Base-by-base conservation (phyloP, 92 coral and sea anemone species). In the Umimayanthus chanpuru region DNA sequence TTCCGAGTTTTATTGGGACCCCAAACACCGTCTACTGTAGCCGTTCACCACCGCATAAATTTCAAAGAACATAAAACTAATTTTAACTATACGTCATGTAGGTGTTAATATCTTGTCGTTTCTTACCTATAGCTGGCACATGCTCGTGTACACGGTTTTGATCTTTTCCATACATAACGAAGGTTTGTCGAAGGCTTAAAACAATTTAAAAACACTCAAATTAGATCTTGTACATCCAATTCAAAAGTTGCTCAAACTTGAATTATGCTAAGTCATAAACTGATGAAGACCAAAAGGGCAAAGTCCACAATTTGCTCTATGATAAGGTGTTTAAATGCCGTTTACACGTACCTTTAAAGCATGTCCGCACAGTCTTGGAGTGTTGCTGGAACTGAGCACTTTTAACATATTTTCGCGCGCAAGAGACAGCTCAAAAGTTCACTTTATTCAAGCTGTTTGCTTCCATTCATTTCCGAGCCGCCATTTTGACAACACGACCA, bases 51-150 rank as follows among this genome's bases (percentile, higher is more conserved):
- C 11, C 12, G 58, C 14, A 18, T 53, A 20, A 2, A 18, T 53
- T 53, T 47, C 8, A 47, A 47, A 53, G 14, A 0, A 11, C 2
- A 53, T 53, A 53, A 53, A 12, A 11, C 14, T 53, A 2, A n/a
- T n/a, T n/a, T n/a, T n/a, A n/a, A n/a, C n/a, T n/a, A n/a, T 12
- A 9, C 58, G 4, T 53, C 36, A n/a, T n/a, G n/a, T n/a, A n/a
- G 36, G 20, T 53, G 58, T 53, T 11, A 53, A 2, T 18, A 53
- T 4, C 1, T 70, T 32, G 25, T 10, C 16, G 25, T 75, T 75
- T 39, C 79, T 75, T 75, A 75, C 79, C 79, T 75, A 75, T 75
- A 75, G 8, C 50, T 6, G 8, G 10, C 26, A 75, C 79, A 36
- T 75, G 79, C 10, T 75, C 11, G 79, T 8, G 79, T 39, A 14